Evolutionary conservation across 2,797 vertebrate genomes (phyloP).

Genomic region (Poecilia velifera): DNA sequence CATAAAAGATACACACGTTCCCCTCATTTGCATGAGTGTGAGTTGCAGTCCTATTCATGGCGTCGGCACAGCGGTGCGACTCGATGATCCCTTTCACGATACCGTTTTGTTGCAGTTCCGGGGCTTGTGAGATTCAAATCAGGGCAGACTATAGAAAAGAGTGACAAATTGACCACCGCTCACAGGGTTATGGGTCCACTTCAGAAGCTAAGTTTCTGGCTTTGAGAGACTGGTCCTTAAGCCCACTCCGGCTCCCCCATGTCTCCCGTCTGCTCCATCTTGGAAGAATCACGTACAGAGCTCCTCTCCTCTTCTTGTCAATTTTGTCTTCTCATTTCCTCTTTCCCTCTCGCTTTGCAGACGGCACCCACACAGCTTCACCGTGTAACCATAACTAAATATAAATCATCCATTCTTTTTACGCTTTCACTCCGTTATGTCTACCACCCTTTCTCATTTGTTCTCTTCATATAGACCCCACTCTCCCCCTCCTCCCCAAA

Average conservation of each 20-base stretch:
- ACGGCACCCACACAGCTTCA: constrained; percentile 46
- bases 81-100: constrained; percentile 62
- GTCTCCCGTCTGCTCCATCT: constrained; percentile 34
- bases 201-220: constrained; percentile 46
- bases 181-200: constrained; percentile 41
- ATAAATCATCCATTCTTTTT: constrained; percentile 69
- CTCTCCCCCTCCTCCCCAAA: background rate
- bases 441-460: constrained; percentile 45
- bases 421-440: constrained; percentile 57
- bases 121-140: constrained; percentile 50
- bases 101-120: constrained; percentile 39
- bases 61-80: constrained; percentile 38
- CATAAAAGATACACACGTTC: constrained; percentile 24
- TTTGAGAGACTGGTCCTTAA: constrained; percentile 36
- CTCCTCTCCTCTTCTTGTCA: constrained; percentile 32
- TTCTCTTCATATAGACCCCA: constrained; percentile 46
- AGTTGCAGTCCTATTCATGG: constrained; percentile 56
- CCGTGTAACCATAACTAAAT: constrained; percentile 62
- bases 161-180: constrained; percentile 62
- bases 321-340: constrained; percentile 45
- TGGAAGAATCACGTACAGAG: constrained; percentile 17
- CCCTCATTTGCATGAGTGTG: constrained; percentile 34
- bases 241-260: constrained; percentile 4
- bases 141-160: constrained; percentile 57
- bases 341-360: constrained; percentile 28